Evolutionary conservation across 2,113 vertebrate species (phyloP).

Genomic region (Tyto alba): DNA sequence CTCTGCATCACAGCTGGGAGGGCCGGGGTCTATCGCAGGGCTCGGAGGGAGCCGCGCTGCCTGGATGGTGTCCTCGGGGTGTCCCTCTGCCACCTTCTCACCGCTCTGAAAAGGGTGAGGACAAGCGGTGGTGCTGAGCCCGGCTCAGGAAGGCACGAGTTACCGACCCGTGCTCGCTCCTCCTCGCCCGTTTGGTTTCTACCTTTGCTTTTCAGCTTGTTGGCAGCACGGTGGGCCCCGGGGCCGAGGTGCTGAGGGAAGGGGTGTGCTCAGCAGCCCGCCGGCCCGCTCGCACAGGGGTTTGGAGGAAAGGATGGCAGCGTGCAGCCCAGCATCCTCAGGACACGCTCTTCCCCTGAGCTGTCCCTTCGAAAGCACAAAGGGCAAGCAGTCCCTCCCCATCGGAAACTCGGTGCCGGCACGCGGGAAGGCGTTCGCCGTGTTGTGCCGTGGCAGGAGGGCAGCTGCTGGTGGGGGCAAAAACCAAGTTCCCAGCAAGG

Average conservation of each 20-base stretch:
- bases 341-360: too few species aligned
- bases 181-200: neutral
- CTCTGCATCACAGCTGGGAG: neutral
- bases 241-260: neutral
- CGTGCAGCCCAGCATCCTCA: neutral
- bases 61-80: neutral
- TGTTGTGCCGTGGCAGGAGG: too few species aligned
- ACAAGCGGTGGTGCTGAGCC: neutral
- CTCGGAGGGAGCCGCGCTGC: neutral
- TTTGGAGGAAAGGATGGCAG: neutral
- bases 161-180: too few species aligned
- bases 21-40: neutral
- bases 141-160: too few species aligned
- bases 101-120: neutral
- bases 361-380: neutral
- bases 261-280: rapidly evolving
- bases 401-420: too few species aligned
- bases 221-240: neutral
- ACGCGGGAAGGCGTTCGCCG: rapidly evolving
- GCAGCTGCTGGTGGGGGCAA: neutral
- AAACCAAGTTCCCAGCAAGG: neutral
- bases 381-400: neutral
- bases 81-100: neutral
- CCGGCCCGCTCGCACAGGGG: neutral
- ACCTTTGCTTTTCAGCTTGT: neutral